Evolutionary conservation across 2,113 vertebrate genomes (phyloP).

Genomic region (Elachura formosa): DNA sequence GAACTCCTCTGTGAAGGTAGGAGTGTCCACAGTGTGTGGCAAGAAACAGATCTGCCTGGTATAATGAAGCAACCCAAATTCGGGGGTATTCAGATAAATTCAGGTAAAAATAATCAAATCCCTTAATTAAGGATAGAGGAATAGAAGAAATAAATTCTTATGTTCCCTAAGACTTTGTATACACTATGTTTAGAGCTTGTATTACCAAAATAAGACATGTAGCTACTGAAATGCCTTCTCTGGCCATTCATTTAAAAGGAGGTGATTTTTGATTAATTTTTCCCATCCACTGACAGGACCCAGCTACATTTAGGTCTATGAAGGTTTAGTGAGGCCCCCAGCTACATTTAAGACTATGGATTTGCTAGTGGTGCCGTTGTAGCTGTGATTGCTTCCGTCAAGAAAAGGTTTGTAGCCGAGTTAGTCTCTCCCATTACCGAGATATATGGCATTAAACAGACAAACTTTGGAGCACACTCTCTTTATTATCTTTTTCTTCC

Average conservation of each 20-base stretch:
- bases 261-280: not conserved
- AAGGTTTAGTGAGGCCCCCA: accelerated
- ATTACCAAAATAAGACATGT: not conserved
- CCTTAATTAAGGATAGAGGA: not conserved
- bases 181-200: not conserved
- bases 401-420: not conserved
- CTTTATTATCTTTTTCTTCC: not conserved
- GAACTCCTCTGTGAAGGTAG: not conserved
- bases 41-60: not conserved
- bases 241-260: not conserved
- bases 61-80: not conserved
- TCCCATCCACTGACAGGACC: not conserved
- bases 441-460: not conserved
- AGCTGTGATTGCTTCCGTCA: not conserved
- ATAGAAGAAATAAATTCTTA: not conserved
- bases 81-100: not conserved
- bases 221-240: not conserved
- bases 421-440: not conserved
- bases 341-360: not conserved
- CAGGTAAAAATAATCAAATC: not conserved
- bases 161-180: not conserved
- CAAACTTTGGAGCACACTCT: not conserved
- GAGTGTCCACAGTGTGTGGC: not conserved
- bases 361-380: not conserved
- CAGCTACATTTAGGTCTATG: not conserved